A percentile compares a stretch with the other conserved stretches of the same genome.
phyloP scores from a whole-genome alignment of 2,797 vertebrate genomes.

The Lutra lutra region DNA sequence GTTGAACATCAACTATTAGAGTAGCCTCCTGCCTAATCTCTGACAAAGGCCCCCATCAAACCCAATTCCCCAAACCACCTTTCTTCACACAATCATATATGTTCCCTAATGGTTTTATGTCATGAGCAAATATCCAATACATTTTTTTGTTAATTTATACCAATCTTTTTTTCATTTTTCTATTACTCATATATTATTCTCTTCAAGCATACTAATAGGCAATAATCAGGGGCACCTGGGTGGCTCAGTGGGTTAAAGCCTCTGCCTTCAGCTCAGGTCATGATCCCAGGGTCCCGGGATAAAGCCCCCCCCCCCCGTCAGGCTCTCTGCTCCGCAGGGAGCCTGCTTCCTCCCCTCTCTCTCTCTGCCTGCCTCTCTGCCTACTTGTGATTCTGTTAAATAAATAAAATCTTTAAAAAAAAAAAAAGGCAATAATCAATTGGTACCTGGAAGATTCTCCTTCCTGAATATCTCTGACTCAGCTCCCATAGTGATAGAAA shows the following conservation, averaged over 20 bases:
- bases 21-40: constrained; percentile 22
- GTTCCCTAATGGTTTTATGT: background rate
- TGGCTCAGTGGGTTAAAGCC: too few relatives aligned
- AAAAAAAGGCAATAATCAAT: background rate
- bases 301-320: too few relatives aligned
- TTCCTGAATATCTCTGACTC: background rate
- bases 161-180: constrained; percentile 11
- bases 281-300: too few relatives aligned
- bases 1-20: constrained; percentile 42
- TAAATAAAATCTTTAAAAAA: too few relatives aligned
- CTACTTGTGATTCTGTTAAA: too few relatives aligned
- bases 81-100: constrained; percentile 2
- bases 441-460: background rate
- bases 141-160: constrained; percentile 35
- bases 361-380: too few relatives aligned
- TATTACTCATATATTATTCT: constrained; percentile 16
- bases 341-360: too few relatives aligned
- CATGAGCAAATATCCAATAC: background rate
- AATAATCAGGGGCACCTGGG: background rate
- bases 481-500: background rate
- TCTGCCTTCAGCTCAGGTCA: too few relatives aligned
- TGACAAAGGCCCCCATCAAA: constrained; percentile 6
- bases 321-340: too few relatives aligned
- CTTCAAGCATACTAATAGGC: background rate
- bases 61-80: constrained; percentile 6